Conservation (phyloP, 2,797 vertebrate genomes). For the Toxotes lorentzi region DNA sequence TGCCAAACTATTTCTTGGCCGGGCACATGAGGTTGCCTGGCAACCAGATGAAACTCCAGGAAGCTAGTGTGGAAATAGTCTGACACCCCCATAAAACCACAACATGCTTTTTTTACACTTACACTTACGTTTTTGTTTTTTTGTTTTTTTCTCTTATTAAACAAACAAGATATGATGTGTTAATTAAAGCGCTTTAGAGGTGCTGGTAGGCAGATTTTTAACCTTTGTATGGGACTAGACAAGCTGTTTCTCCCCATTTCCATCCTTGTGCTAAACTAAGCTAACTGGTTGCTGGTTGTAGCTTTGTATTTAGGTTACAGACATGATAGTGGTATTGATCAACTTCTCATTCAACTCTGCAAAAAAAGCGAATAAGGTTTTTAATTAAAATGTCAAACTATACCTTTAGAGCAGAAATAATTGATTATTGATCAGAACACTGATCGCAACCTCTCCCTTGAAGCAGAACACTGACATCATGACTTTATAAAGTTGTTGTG, state of each 20-base stretch:
- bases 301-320: not conserved
- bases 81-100: not conserved
- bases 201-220: not conserved
- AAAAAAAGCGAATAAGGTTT: not conserved
- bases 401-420: too few species aligned
- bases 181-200: not conserved
- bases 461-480: too few species aligned
- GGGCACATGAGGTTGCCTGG: not conserved
- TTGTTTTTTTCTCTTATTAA: not conserved
- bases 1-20: constrained; percentile 4
- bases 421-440: too few species aligned
- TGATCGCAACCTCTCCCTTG: too few species aligned
- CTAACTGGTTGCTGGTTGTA: not conserved
- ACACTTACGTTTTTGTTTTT: not conserved
- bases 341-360: not conserved
- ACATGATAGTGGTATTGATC: not conserved
- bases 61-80: not conserved
- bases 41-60: not conserved
- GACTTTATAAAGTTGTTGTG: too few species aligned
- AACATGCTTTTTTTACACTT: not conserved
- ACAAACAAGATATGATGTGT: not conserved
- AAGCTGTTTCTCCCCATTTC: not conserved
- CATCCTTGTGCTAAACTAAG: not conserved
- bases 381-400: not conserved
- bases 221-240: not conserved